A percentile compares a stretch with the other conserved stretches of the same genome.
Evolutionary conservation across 1,140 invertebrate species (phyloP).

Genomic region (Drosophila mayri): DNA sequence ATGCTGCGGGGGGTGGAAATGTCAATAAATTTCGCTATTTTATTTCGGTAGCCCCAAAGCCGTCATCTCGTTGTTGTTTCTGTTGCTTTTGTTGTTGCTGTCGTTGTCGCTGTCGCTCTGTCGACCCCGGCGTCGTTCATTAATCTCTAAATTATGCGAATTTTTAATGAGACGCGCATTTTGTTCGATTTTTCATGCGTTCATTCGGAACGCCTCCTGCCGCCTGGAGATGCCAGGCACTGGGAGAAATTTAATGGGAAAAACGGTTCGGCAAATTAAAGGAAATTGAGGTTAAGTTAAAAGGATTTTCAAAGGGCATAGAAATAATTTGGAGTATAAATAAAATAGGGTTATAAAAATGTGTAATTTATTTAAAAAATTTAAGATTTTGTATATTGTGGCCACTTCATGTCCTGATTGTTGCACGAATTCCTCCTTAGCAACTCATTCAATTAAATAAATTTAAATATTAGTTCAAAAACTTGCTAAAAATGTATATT

Average conservation of each 20-base stretch:
- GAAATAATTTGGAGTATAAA: neutral
- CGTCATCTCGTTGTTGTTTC: conserved; percentile 40
- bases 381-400: too few species aligned
- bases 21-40: conserved; percentile 77
- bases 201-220: conserved; percentile 24
- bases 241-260: conserved; percentile 1
- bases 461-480: too few species aligned
- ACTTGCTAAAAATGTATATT: too few species aligned
- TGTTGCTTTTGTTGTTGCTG: conserved; percentile 43
- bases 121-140: conserved; percentile 62
- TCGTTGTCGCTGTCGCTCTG: conserved; percentile 60
- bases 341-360: neutral
- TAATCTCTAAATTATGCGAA: conserved; percentile 84
- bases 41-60: conserved; percentile 75
- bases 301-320: neutral
- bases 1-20: conserved; percentile 8
- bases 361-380: neutral
- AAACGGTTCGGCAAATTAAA: neutral
- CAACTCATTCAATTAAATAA: too few species aligned
- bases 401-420: too few species aligned
- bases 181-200: conserved; percentile 80
- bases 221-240: conserved; percentile 17
- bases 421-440: too few species aligned
- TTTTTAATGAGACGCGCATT: conserved; percentile 83
- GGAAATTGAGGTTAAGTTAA: neutral